These are phyloP conservation scores for Coelinius sp. DNA, from an alignment of 2,888 invertebrate genomes.

Conservation along the genomic window DNA sequence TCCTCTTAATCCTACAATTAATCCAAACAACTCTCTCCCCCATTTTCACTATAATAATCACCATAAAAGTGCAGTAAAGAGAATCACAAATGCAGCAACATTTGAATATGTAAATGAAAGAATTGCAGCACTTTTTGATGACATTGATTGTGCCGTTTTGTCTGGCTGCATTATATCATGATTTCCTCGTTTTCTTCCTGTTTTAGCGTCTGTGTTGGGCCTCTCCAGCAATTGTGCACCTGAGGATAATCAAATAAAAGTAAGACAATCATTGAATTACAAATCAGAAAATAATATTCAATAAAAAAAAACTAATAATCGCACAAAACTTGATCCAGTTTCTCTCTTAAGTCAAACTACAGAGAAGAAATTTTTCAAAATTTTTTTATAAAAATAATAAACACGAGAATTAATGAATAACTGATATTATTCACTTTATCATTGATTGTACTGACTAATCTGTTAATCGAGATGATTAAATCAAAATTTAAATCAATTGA, in stretches of 20 bases:
- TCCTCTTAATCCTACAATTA: not conserved
- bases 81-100: slow-evolving; percentile 31
- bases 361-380: not conserved
- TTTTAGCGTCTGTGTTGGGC: slow-evolving; percentile 44
- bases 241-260: slow-evolving; percentile 23
- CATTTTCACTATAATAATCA: slow-evolving; percentile 4
- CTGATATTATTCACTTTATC: not conserved
- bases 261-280: not conserved
- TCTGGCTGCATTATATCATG: slow-evolving; percentile 56
- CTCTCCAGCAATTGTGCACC: slow-evolving; percentile 48
- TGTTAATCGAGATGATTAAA: not conserved
- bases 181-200: slow-evolving; percentile 45
- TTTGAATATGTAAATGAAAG: slow-evolving; percentile 39
- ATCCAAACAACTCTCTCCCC: not conserved
- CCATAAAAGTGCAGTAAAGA: slow-evolving; percentile 43
- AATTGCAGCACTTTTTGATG: slow-evolving; percentile 55
- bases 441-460: not conserved
- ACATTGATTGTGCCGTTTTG: slow-evolving; percentile 65
- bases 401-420: not conserved
- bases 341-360: too few species aligned
- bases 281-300: too few species aligned
- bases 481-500: not conserved
- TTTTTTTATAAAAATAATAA: not conserved
- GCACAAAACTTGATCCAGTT: too few species aligned
- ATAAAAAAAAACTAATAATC: too few species aligned